These are phyloP conservation scores for Athetis lepigone DNA, from an alignment of 2,888 invertebrate species.

Conservation along the genomic window DNA sequence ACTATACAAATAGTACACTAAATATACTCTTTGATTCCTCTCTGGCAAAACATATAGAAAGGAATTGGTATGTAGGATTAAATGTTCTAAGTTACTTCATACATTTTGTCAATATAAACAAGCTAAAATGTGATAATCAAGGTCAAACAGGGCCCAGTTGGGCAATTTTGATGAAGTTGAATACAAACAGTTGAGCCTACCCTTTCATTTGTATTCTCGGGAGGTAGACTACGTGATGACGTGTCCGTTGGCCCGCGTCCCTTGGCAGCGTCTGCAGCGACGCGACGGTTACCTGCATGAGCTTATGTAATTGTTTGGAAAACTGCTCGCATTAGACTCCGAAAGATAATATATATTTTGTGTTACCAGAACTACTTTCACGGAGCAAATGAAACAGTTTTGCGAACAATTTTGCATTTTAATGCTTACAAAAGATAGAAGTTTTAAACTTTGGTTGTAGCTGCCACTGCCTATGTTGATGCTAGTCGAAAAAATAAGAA, in stretches of 20 bases:
- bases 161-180: conserved; percentile 57
- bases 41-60: background rate
- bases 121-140: conserved; percentile 12
- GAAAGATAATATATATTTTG: conserved; percentile 40
- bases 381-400: conserved; percentile 36
- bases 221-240: conserved; percentile 57
- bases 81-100: background rate
- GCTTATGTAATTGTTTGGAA: conserved; percentile 61
- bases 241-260: conserved; percentile 53
- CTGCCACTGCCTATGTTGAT: background rate
- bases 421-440: conserved; percentile 8
- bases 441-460: conserved; percentile 14
- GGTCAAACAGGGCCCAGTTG: conserved; percentile 43
- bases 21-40: too few relatives aligned
- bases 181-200: conserved; percentile 56
- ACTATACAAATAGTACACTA: too few relatives aligned
- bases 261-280: conserved; percentile 54
- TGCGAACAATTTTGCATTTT: conserved; percentile 22
- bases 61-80: background rate
- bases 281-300: conserved; percentile 48
- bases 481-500: background rate
- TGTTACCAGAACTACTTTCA: conserved; percentile 23
- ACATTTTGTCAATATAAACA: background rate
- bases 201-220: conserved; percentile 63
- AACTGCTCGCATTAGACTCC: conserved; percentile 48